phyloP scores from a whole-genome alignment of 2,797 vertebrate species.

The Naso thynnoides region DNA sequence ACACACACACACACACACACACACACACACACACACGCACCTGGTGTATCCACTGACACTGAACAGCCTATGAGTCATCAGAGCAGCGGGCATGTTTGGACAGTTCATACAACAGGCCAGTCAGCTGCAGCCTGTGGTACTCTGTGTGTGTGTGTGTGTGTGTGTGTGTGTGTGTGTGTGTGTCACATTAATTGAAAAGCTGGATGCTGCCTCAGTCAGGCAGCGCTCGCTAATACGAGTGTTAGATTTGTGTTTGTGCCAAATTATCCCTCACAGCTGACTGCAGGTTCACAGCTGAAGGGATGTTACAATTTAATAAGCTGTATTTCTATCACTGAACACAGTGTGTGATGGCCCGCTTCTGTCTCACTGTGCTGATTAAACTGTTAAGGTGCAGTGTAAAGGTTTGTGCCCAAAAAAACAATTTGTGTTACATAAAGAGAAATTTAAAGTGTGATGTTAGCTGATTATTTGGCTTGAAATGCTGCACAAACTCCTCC shows the following conservation, averaged over 20 bases:
- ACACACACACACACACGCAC: slow-evolving; percentile 53
- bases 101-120: slow-evolving; percentile 44
- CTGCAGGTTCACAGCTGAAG: slow-evolving; percentile 38
- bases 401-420: no score
- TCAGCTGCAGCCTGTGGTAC: slow-evolving; percentile 41
- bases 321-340: slow-evolving; percentile 3
- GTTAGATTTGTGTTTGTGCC: slow-evolving; percentile 40
- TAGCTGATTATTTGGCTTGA: no score
- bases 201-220: slow-evolving; percentile 38
- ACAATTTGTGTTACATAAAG: no score
- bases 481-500: no score
- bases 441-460: no score
- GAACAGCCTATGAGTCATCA: slow-evolving; percentile 59
- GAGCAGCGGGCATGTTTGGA: slow-evolving; percentile 59
- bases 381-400: background rate
- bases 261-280: slow-evolving; percentile 31
- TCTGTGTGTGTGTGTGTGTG: slow-evolving; percentile 18
- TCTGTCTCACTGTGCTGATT: background rate
- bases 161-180: slow-evolving; percentile 19
- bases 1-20: slow-evolving; percentile 32
- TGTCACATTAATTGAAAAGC: slow-evolving; percentile 50
- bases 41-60: slow-evolving; percentile 41
- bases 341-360: no score
- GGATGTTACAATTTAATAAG: background rate
- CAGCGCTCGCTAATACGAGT: slow-evolving; percentile 24